Percentiles rank a stretch among this genome's conserved stretches.
These are phyloP conservation scores for Pollenia griseotomentosa DNA, from an alignment of 2,888 invertebrate species.

Conservation along the genomic window DNA sequence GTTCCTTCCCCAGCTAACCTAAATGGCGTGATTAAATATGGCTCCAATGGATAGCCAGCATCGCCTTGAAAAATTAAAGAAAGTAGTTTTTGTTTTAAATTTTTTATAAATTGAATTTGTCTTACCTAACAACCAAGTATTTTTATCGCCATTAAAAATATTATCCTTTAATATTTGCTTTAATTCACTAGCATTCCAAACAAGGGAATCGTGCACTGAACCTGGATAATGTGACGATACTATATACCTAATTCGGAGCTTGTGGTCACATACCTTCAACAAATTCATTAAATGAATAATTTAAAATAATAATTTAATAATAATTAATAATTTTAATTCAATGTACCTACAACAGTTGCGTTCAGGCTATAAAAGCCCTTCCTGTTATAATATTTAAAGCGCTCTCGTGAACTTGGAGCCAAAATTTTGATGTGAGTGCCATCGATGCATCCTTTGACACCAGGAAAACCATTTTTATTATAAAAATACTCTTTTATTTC, in stretches of 20 bases:
- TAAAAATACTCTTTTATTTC: constrained; percentile 19
- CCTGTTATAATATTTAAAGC: constrained; percentile 34
- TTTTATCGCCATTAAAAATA: background rate
- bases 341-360: too few relatives aligned
- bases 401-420: constrained; percentile 21
- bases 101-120: background rate
- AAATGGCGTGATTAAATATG: too few relatives aligned
- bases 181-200: constrained; percentile 20
- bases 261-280: constrained; percentile 19
- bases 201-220: constrained; percentile 1
- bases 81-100: constrained; percentile 1
- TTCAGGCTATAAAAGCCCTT: background rate
- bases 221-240: constrained; percentile 12
- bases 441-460: background rate
- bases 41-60: background rate
- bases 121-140: constrained; percentile 8
- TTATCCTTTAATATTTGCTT: constrained; percentile 1
- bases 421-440: constrained; percentile 26
- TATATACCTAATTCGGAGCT: constrained; percentile 5
- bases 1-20: background rate
- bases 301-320: too few relatives aligned
- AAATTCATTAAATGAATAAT: background rate
- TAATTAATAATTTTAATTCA: too few relatives aligned
- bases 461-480: background rate
- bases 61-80: background rate